phyloP scores from a whole-genome alignment of 2,888 invertebrate genomes.

The Palloptera scutellata region DNA sequence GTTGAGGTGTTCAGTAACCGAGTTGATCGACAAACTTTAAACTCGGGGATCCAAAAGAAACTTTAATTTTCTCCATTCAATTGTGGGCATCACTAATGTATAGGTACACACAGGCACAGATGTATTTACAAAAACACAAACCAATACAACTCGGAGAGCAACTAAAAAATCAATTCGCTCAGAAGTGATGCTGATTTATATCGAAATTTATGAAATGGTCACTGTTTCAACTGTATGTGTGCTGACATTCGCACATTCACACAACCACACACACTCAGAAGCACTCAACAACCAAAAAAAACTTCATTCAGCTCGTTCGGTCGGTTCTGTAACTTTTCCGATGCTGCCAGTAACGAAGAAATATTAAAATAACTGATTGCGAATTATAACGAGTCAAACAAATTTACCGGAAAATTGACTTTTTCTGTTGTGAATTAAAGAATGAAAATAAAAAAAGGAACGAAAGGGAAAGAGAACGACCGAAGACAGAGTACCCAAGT shows the following conservation, averaged over 20 bases:
- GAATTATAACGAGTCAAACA: constrained; percentile 59
- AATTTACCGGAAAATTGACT: constrained; percentile 63
- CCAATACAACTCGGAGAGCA: constrained; percentile 38
- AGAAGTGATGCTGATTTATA: constrained; percentile 55
- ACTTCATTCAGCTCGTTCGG: not conserved
- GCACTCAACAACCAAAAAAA: not conserved
- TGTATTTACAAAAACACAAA: not conserved
- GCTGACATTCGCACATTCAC: not conserved
- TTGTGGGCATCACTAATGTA: no score
- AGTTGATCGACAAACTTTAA: no score
- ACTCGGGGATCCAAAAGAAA: no score
- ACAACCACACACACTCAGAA: constrained; percentile 20
- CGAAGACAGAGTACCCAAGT: no score
- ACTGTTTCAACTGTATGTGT: constrained; percentile 3
- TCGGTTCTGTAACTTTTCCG: not conserved
- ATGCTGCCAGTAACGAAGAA: constrained; percentile 41
- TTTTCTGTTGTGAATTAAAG: constrained; percentile 42
- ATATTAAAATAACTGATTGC: constrained; percentile 61
- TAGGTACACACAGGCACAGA: not conserved
- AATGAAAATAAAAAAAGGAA: no score
- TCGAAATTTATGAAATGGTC: constrained; percentile 54
- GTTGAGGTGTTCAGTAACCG: no score
- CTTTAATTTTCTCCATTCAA: no score
- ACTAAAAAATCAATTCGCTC: constrained; percentile 57
- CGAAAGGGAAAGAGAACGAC: no score